A percentile compares a stretch with the other conserved stretches of the same genome.
phyloP scores from a whole-genome alignment of 2,113 vertebrate species.

The Bambusicola thoracicus region DNA sequence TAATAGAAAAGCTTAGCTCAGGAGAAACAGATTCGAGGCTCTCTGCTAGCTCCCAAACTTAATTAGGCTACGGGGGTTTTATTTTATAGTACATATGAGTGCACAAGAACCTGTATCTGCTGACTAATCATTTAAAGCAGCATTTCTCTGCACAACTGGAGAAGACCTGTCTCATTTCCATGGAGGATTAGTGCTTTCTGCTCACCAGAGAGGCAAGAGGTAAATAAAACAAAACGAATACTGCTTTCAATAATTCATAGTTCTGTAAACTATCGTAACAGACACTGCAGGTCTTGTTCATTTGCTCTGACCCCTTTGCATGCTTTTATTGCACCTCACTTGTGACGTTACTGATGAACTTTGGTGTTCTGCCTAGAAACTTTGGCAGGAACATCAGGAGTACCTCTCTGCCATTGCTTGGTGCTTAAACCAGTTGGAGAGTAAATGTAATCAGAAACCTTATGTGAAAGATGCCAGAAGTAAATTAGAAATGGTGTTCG shows the following conservation, averaged over 20 bases:
- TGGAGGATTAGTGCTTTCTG: slow-evolving; percentile 6
- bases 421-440: background rate
- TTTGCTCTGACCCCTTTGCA: slow-evolving; percentile 15
- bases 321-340: background rate
- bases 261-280: background rate
- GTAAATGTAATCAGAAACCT: background rate
- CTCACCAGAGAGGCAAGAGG: background rate
- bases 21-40: background rate
- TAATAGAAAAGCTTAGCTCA: background rate
- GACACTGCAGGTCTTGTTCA: background rate
- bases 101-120: background rate
- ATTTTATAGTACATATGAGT: background rate
- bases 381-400: background rate
- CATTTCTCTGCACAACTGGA: background rate
- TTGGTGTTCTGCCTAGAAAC: background rate
- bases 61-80: background rate
- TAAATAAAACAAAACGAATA: background rate
- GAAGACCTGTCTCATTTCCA: background rate
- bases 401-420: background rate
- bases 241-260: slow-evolving; percentile 29
- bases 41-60: slow-evolving; percentile 12
- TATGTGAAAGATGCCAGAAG: background rate
- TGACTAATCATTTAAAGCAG: slow-evolving; percentile 9
- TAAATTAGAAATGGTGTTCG: background rate
- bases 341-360: background rate